Evolutionary conservation across 2,797 vertebrate genomes (phyloP).

Genomic region (Eremophila alpestris): DNA sequence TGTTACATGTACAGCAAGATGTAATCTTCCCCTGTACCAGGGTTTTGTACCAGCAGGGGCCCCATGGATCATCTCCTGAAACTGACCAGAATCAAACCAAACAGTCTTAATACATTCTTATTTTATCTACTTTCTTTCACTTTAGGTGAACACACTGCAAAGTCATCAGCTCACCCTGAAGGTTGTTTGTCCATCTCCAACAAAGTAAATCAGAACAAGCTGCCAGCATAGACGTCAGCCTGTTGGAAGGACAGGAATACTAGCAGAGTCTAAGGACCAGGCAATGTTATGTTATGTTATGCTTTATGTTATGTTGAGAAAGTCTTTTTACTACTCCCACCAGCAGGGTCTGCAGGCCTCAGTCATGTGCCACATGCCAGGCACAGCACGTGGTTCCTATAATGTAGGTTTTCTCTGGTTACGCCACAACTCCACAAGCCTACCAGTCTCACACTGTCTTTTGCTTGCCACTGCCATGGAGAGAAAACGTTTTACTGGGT

Average conservation of each 20-base stretch:
- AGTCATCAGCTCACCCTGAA: not conserved
- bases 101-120: not conserved
- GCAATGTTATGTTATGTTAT: not conserved
- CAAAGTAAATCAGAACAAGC: not conserved
- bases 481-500: not conserved
- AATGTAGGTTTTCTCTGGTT: not conserved
- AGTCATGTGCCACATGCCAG: not conserved
- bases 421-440: not conserved
- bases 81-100: not conserved
- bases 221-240: fast-evolving
- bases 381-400: not conserved
- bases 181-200: not conserved
- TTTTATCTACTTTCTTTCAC: not conserved
- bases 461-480: not conserved
- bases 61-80: not conserved
- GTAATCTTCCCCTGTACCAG: not conserved
- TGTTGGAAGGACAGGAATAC: not conserved
- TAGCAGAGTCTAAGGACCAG: not conserved
- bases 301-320: not conserved
- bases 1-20: not conserved
- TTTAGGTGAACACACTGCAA: not conserved
- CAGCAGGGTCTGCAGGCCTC: not conserved
- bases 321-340: not conserved
- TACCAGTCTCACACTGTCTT: not conserved
- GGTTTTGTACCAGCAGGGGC: not conserved